Evolutionary conservation across 1,140 invertebrate species (phyloP).

Genomic region (Heliconius himera): DNA sequence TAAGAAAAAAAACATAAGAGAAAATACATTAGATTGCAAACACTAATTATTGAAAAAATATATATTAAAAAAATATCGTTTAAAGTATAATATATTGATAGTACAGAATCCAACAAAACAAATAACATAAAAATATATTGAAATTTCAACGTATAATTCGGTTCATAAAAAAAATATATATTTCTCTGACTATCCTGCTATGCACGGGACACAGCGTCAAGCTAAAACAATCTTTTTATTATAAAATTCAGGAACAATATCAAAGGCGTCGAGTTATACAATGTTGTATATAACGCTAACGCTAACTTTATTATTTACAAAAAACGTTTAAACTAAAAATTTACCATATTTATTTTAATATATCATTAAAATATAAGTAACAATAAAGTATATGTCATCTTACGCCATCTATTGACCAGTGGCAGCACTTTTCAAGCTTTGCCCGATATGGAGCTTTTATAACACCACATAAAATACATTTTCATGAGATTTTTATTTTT

Average conservation of each 20-base stretch:
- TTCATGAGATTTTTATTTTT: constrained; percentile 59
- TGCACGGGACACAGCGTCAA: too few relatives aligned
- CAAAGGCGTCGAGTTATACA: background rate
- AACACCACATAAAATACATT: constrained; percentile 58
- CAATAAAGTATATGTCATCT: constrained; percentile 3
- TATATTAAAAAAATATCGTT: too few relatives aligned
- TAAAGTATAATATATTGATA: too few relatives aligned
- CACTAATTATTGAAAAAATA: too few relatives aligned
- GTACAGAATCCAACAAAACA: too few relatives aligned
- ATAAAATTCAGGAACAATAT: background rate
- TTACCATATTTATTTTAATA: background rate
- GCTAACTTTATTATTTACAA: background rate
- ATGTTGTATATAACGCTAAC: background rate
- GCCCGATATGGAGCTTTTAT: constrained; percentile 55
- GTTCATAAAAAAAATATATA: too few relatives aligned
- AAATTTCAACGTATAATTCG: background rate
- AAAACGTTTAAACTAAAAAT: constrained; percentile 3
- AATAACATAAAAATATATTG: background rate
- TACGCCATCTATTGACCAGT: constrained; percentile 44
- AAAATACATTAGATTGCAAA: too few relatives aligned
- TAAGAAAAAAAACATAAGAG: too few relatives aligned
- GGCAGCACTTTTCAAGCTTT: constrained; percentile 40
- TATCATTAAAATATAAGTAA: background rate
- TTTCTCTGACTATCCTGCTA: too few relatives aligned
- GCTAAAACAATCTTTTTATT: background rate